Evolutionary conservation across 2,888 invertebrate genomes (phyloP).

Genomic region (Argyresthia albistria): DNA sequence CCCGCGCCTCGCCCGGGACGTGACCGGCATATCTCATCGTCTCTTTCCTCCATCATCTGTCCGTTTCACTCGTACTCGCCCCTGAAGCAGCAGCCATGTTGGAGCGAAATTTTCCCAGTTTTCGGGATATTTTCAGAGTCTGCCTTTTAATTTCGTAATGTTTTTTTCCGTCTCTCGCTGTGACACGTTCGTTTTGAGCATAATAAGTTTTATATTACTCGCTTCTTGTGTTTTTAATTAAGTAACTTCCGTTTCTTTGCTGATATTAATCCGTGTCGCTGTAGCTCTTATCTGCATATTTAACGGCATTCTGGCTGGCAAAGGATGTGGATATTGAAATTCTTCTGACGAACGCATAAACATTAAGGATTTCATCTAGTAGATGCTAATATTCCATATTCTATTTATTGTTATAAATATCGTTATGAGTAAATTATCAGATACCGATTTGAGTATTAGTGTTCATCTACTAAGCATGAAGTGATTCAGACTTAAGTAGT

Average conservation of each 20-base stretch:
- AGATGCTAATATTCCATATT: too few species aligned
- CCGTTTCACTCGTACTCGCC: slow-evolving; percentile 54
- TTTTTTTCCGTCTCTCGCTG: slow-evolving; percentile 33
- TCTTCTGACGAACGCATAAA: not conserved
- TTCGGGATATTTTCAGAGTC: slow-evolving; percentile 55
- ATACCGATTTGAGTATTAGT: too few species aligned
- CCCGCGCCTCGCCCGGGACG: slow-evolving; percentile 65
- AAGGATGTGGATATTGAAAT: slow-evolving; percentile 6
- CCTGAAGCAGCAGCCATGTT: slow-evolving; percentile 49
- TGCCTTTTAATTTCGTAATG: slow-evolving; percentile 60
- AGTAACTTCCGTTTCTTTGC: slow-evolving; percentile 2
- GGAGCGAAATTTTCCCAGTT: slow-evolving; percentile 61
- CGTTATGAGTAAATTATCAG: too few species aligned
- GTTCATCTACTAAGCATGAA: too few species aligned
- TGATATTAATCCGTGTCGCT: slow-evolving; percentile 5
- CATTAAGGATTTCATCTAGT: too few species aligned
- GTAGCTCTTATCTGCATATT: slow-evolving; percentile 7
- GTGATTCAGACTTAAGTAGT: too few species aligned
- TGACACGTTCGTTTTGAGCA: not conserved
- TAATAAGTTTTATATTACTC: not conserved
- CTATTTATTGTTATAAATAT: too few species aligned
- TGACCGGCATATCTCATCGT: slow-evolving; percentile 69
- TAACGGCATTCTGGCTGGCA: slow-evolving; percentile 2
- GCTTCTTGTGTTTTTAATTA: not conserved
- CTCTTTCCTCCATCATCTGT: slow-evolving; percentile 53